Evolutionary conservation across 2,113 vertebrate genomes (phyloP).

Genomic region (Neolamprologus devosi): DNA sequence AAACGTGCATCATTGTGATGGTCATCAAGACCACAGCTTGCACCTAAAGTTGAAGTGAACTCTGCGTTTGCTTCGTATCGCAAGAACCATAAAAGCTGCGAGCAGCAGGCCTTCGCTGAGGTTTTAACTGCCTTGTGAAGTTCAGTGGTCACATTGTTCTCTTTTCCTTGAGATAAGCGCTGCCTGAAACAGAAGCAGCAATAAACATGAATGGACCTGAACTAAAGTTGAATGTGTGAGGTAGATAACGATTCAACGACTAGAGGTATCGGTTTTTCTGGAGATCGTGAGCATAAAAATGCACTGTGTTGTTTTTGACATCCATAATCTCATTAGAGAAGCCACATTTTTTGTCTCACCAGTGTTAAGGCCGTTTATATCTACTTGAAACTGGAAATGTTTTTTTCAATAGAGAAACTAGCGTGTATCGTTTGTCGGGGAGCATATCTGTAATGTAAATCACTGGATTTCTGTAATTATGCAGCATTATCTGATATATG

Average conservation of each 20-base stretch:
- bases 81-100: background rate
- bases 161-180: conserved; percentile 37
- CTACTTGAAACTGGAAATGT: background rate
- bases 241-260: background rate
- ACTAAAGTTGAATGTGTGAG: background rate
- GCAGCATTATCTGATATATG: background rate
- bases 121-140: background rate
- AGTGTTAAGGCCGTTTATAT: background rate
- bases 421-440: background rate
- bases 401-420: background rate
- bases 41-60: background rate
- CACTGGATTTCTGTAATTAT: background rate
- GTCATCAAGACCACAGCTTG: background rate
- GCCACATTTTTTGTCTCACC: background rate
- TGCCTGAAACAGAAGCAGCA: background rate
- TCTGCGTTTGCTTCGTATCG: background rate
- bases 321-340: background rate
- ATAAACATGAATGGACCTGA: background rate
- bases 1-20: background rate
- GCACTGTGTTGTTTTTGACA: background rate
- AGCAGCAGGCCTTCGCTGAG: background rate
- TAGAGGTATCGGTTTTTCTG: background rate
- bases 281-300: background rate
- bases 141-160: background rate
- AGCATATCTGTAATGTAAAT: background rate